phyloP scores from a whole-genome alignment of 2,113 vertebrate genomes.

The Channa argus region DNA sequence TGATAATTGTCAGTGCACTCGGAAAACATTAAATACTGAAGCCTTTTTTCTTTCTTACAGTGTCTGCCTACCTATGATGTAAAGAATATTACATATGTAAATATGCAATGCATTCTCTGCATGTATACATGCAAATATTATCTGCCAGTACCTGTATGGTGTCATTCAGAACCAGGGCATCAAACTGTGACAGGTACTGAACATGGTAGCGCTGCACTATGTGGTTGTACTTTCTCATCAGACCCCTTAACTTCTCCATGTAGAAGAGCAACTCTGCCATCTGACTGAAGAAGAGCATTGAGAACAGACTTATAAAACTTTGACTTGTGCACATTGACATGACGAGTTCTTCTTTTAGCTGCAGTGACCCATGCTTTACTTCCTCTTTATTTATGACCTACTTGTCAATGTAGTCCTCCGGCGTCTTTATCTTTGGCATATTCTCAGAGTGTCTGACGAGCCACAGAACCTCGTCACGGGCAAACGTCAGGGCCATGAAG shows the following conservation, averaged over 20 bases:
- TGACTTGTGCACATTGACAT: background rate
- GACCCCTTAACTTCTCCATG: conserved; percentile 85
- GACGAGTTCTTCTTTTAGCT: background rate
- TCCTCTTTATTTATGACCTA: conserved; percentile 61
- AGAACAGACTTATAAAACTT: too few relatives aligned
- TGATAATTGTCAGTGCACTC: background rate
- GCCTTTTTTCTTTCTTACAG: background rate
- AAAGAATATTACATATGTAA: background rate
- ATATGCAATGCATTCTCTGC: too few relatives aligned
- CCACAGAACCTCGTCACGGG: conserved; percentile 93
- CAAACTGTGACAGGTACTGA: conserved; percentile 91
- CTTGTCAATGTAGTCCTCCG: conserved; percentile 90
- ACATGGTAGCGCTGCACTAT: conserved; percentile 90
- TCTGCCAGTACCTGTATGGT: conserved; percentile 87
- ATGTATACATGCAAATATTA: background rate
- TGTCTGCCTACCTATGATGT: too few relatives aligned
- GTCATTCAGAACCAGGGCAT: conserved; percentile 91
- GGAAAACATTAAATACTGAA: background rate
- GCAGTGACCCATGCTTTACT: background rate
- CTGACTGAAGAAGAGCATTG: conserved; percentile 73
- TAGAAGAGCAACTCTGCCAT: conserved; percentile 90
- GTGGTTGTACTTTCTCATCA: conserved; percentile 74
- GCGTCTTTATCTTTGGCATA: conserved; percentile 90
- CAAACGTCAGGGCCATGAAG: conserved; percentile 93
- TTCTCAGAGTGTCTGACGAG: conserved; percentile 91